Evolutionary conservation across 2,888 invertebrate genomes (phyloP), one percentile per base, ranked within the genome.

Genomic region (Ormyrus nitidulus): DNA sequence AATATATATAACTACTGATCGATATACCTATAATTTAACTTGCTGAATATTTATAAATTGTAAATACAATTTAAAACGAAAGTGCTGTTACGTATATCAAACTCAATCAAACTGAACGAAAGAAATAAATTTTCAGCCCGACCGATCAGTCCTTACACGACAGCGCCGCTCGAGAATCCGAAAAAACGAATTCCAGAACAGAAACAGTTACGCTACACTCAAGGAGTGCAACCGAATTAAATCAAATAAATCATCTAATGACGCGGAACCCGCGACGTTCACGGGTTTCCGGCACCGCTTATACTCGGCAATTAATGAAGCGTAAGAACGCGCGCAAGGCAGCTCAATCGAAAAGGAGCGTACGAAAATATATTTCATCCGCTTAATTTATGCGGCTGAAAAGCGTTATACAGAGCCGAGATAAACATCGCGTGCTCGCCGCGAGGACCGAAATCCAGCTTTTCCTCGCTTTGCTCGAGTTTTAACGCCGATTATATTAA

Each of bases 401-500:
- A 58, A n/a, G 6, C n/a, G n/a, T 58, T 11, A 46, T 11, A n/a
- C 3, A 4, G 34, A 34, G 34, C 34, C 5, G 53, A 46, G 6
- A 66, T 8, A 66, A 66, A 53, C 34, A 13, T 34, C 34, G 34
- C 7, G 5, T 13, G 9, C 44, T 8, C 19, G 9, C 4, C 8
- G 10, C 4, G 2, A 53, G 19, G n/a, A 61, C 7, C 11, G 2
- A 19, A 44, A 61, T 59, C 19, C 48, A 54, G 13, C 62, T 62
- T 9, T 34, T 34, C 34, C 34, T 34, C 34, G 34, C 34, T 46
- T 54, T 48, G 46, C 48, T 13, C 13, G 49, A 7, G 10, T 49
- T 74, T 44, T 65, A 68, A 62, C 73, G 51, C 59, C 44, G 61
- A 78, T 78, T 78, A 68, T 68, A 61, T 73, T 78, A 72, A 73